Evolutionary conservation across 2,888 invertebrate species (phyloP).

Genomic region (Mesopsocus fuscifrons): DNA sequence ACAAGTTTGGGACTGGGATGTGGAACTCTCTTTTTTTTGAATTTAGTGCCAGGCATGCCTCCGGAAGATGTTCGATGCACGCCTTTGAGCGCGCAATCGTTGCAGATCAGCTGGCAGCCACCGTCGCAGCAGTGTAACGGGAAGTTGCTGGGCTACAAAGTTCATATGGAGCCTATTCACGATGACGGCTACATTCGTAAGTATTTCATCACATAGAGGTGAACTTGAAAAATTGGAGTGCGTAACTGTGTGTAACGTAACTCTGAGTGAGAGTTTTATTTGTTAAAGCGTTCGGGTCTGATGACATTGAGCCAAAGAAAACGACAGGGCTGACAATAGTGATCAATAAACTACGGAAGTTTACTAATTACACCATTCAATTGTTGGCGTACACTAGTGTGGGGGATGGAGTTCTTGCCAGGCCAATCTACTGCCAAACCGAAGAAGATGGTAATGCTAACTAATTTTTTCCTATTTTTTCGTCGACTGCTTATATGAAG

Average conservation of each 20-base stretch:
- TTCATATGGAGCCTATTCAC: constrained; percentile 35
- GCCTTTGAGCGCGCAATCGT: constrained; percentile 50
- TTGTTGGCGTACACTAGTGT: constrained; percentile 59
- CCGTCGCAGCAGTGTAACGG: constrained; percentile 55
- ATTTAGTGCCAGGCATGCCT: constrained; percentile 54
- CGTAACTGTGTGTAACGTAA: too few relatives aligned
- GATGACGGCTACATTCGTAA: constrained; percentile 37
- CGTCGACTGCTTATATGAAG: too few relatives aligned
- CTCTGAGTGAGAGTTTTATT: too few relatives aligned
- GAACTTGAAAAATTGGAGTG: too few relatives aligned
- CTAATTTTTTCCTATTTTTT: too few relatives aligned
- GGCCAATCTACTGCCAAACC: constrained; percentile 49
- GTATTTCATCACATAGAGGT: too few relatives aligned
- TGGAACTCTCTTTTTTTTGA: background rate
- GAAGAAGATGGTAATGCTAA: constrained; percentile 57
- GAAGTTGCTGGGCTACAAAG: constrained; percentile 53
- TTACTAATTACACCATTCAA: constrained; percentile 64
- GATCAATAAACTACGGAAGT: constrained; percentile 48
- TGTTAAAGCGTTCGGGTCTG: too few relatives aligned
- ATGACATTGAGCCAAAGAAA: constrained; percentile 27
- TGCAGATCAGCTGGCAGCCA: constrained; percentile 65
- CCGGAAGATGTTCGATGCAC: constrained; percentile 60
- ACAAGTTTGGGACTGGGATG: too few relatives aligned
- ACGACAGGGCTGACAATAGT: constrained; percentile 49
- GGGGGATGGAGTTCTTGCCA: constrained; percentile 52